Percentiles rank a stretch among this genome's conserved stretches.
Evolutionary conservation across 2,797 vertebrate genomes (phyloP).

Genomic region (Florisuga fusca): DNA sequence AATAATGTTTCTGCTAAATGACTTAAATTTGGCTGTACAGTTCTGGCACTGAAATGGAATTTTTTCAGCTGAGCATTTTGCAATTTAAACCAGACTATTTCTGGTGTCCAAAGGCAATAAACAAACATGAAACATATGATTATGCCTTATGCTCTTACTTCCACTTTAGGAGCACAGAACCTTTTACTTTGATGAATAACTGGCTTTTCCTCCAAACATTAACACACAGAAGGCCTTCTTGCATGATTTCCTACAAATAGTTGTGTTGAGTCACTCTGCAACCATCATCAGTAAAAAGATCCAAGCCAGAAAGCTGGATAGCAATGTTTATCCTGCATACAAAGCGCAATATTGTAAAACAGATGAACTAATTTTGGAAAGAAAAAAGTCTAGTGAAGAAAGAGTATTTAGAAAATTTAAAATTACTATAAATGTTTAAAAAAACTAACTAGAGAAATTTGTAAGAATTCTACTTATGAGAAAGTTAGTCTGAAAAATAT

Average conservation of each 20-base stretch:
- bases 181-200: conserved; percentile 20
- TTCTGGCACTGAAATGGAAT: conserved; percentile 19
- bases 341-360: not conserved
- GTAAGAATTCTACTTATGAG: not conserved
- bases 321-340: not conserved
- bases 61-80: conserved; percentile 46
- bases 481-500: not conserved
- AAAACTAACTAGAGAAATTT: not conserved
- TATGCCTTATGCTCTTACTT: conserved; percentile 32
- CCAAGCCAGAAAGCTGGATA: not conserved
- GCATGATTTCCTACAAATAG: conserved; percentile 6
- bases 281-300: not conserved
- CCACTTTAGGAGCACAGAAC: conserved; percentile 39
- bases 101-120: conserved; percentile 56
- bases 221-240: conserved; percentile 1
- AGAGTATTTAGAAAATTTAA: not conserved
- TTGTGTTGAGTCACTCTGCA: not conserved
- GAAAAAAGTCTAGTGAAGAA: not conserved
- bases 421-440: not conserved
- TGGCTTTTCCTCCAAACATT: conserved; percentile 12
- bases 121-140: conserved; percentile 43
- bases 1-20: not conserved
- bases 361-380: not conserved
- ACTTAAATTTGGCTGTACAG: conserved; percentile 56
- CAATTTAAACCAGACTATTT: conserved; percentile 38